Evolutionary conservation across 2,888 invertebrate genomes (phyloP), one percentile per base, ranked within the genome.

Genomic region (Imbricaverruca yamaguchii): DNA sequence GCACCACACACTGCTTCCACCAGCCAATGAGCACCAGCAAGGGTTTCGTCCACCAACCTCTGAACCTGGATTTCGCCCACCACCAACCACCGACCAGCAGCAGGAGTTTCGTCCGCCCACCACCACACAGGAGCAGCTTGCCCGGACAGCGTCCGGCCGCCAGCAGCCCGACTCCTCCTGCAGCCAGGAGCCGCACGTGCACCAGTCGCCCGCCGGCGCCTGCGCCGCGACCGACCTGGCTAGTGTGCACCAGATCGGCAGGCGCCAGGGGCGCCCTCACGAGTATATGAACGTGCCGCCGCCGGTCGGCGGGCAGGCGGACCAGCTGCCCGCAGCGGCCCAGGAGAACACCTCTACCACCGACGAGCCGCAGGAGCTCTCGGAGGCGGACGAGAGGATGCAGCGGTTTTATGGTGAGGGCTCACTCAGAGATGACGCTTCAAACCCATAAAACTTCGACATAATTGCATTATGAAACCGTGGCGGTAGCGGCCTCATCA

Each of bases 351-450:
- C 13, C 3, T 3, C 39, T 0, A 12, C 0, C 39, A 0, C 12
- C n/a, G 53, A 85, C 74, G 84, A 85, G 56, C 86, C 86, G 80
- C 87, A 87, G 85, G 89, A 89, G 84, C 88, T 89, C 82, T 87
- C 86, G 80, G 88, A 88, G 82, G 89, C 89, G 15, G 89, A 89
- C 84, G 89, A 89, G 81, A 87, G 88, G 83, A 89, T 89, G 84
- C 89, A 89, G 85, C 85, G 89, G 82, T 89, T 88, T 84, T 90
- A 88, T 86, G 89, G 89, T 88, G 85, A 74, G 74, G 4, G 23
- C 23, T n/a, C n/a, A 21, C 15, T 21, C n/a, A 63, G 10, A 63
- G 10, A n/a, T 63, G 21, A n/a, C n/a, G 21, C 21, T n/a, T n/a
- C n/a, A 4, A 63, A 39, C 39, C 4, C 39, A 4, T 39, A 39